Base-by-base conservation (phyloP, 2,113 vertebrate genomes). In the Apodemus sylvaticus region DNA sequence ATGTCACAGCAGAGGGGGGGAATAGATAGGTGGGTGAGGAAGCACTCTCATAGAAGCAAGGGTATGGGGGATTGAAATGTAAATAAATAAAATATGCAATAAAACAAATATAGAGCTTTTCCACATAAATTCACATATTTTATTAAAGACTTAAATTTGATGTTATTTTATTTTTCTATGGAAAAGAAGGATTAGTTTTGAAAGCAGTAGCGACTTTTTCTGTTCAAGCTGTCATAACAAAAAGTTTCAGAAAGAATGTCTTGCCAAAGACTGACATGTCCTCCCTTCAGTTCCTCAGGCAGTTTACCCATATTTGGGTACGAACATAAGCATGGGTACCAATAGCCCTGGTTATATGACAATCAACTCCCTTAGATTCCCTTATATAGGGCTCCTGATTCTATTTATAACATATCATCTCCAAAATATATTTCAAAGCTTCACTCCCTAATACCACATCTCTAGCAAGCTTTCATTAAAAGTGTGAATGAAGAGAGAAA, bases 321-420 rank as follows among this genome's bases (percentile, higher is more conserved):
- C 19, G n/a, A 34, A 26, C 26, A 64, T 19, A n/a, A 29, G 20
- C 26, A 6, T 11, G 12, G 19, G 20, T 45, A n/a, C 24, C 2
- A 6, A 70, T 1, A 31, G 13, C 13, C 48, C n/a, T n/a, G n/a
- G 19, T n/a, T 13, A 2, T 5, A 6, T 9, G 58, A 31, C 3
- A n/a, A 14, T n/a, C 7, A 81, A 73, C 8, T 71, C 2, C 16
- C 48, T 36, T 24, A 14, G 12, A 2, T 14, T 5, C n/a, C 7
- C 20, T 53, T 83, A 48, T 48, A 26, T n/a, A 48, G 31, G 13
- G 0, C 0, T 55, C 16, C 7, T 22, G 22, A 16, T 81, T 3
- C 22, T 5, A 31, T 39, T 34, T 36, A 62, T 39, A 7, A 73
- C 29, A 7, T 12, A 7, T 24, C 3, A 55, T 24, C 12, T 17